These are phyloP conservation scores for Laodelphax striatellus DNA, from an alignment of 1,140 invertebrate species.

Conservation along the genomic window DNA sequence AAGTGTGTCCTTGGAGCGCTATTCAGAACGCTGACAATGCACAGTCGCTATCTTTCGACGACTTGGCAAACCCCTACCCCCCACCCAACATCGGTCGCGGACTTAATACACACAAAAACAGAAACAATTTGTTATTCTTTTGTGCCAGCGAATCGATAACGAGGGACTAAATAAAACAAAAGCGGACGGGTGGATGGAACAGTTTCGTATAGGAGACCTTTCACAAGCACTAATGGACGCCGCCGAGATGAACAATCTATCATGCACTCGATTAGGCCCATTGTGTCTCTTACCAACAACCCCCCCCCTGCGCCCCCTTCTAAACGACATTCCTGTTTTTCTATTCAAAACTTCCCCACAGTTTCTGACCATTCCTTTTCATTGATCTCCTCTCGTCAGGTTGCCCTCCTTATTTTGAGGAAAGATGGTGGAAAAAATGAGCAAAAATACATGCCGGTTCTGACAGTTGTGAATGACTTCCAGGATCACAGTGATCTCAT, in stretches of 20 bases:
- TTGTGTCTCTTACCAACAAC: not conserved
- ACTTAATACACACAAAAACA: conserved; percentile 12
- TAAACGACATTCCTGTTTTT: no score
- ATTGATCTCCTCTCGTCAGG: no score
- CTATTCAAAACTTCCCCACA: no score
- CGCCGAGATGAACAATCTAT: not conserved
- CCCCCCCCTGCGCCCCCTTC: not conserved
- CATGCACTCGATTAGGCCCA: not conserved
- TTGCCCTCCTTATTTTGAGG: no score
- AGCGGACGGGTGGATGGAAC: not conserved
- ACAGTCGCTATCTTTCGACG: not conserved
- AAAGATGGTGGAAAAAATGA: no score
- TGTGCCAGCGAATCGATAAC: conserved; percentile 10
- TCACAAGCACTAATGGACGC: conserved; percentile 1
- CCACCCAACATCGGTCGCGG: not conserved
- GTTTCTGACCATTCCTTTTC: no score
- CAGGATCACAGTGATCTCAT: no score
- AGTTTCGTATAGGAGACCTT: not conserved
- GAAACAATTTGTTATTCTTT: conserved; percentile 14
- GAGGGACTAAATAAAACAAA: conserved; percentile 12
- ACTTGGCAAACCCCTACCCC: conserved; percentile 3
- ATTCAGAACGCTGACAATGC: no score
- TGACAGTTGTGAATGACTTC: no score
- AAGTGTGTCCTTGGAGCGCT: no score
- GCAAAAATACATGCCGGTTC: no score